phyloP scores from a whole-genome alignment of 2,888 invertebrate species.

The Ecliptopera silaceata region DNA sequence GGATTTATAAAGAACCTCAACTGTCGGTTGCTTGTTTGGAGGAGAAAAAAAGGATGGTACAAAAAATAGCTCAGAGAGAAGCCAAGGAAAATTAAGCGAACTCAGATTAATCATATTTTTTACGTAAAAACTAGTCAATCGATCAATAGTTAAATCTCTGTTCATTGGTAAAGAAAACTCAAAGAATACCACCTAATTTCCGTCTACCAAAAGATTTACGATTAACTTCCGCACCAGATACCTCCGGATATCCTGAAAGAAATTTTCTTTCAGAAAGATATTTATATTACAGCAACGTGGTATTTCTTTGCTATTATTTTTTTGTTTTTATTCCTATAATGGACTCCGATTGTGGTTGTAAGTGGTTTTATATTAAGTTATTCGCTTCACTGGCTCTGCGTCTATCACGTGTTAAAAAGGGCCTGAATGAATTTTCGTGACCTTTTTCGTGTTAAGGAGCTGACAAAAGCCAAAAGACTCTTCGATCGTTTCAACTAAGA shows the following conservation, averaged over 20 bases:
- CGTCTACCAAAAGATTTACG: constrained; percentile 16
- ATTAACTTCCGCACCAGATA: constrained; percentile 15
- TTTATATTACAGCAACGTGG: constrained; percentile 34
- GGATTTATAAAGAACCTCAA: too few relatives aligned
- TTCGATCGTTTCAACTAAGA: too few relatives aligned
- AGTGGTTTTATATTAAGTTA: constrained; percentile 27
- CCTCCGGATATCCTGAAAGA: constrained; percentile 8
- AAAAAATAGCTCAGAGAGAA: too few relatives aligned
- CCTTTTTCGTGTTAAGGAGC: not conserved
- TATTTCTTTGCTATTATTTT: constrained; percentile 45
- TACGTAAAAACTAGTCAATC: too few relatives aligned
- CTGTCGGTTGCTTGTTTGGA: too few relatives aligned
- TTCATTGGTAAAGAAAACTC: not conserved
- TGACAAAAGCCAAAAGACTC: too few relatives aligned
- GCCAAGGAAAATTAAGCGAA: too few relatives aligned
- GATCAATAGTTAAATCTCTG: not conserved
- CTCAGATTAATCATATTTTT: too few relatives aligned
- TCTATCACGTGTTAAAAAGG: constrained; percentile 11
- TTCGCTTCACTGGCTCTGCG: constrained; percentile 12
- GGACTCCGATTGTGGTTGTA: constrained; percentile 30
- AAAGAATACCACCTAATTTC: constrained; percentile 4
- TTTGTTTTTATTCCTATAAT: constrained; percentile 39
- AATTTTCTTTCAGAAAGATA: constrained; percentile 12
- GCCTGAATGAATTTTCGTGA: constrained; percentile 5
- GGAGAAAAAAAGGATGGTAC: too few relatives aligned